Conservation (phyloP, 2,113 vertebrate species). For the Numida meleagris region DNA sequence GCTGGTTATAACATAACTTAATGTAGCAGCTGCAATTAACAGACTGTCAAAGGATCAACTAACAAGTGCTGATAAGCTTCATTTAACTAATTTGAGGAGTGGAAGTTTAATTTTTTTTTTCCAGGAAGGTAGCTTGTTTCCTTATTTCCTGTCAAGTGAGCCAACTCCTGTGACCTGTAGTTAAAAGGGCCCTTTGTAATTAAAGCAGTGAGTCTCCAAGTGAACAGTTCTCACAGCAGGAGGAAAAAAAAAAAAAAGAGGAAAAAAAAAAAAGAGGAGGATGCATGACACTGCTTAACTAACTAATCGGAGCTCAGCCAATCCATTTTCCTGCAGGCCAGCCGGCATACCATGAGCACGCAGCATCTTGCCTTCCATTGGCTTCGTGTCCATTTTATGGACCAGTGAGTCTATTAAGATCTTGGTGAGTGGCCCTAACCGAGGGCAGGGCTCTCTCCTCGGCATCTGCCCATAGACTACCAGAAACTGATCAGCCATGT, state of each 20-base stretch:
- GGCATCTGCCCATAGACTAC: constrained; percentile 62
- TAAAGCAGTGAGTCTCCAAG: constrained; percentile 79
- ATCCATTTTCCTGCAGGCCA: constrained; percentile 61
- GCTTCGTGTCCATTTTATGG: constrained; percentile 76
- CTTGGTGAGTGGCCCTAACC: constrained; percentile 68
- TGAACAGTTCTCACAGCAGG: constrained; percentile 83
- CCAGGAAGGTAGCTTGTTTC: constrained; percentile 84
- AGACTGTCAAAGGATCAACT: constrained; percentile 87
- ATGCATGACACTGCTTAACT: constrained; percentile 72
- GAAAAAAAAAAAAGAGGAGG: neutral
- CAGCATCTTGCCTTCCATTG: constrained; percentile 69
- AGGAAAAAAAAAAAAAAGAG: neutral
- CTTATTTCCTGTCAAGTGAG: constrained; percentile 85
- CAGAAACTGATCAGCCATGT: constrained; percentile 84
- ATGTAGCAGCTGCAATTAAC: constrained; percentile 87
- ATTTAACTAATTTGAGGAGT: constrained; percentile 85
- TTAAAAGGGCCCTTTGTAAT: constrained; percentile 86
- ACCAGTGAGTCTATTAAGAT: constrained; percentile 80
- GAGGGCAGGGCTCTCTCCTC: constrained; percentile 49
- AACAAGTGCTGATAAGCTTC: constrained; percentile 83
- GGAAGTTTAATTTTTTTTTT: constrained; percentile 75
- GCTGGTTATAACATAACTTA: constrained; percentile 79
- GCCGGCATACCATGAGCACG: constrained; percentile 5
- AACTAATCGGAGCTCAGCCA: constrained; percentile 72
- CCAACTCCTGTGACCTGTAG: constrained; percentile 83